phyloP scores from a whole-genome alignment of 2,888 invertebrate species.

The Nyleta sp. region DNA sequence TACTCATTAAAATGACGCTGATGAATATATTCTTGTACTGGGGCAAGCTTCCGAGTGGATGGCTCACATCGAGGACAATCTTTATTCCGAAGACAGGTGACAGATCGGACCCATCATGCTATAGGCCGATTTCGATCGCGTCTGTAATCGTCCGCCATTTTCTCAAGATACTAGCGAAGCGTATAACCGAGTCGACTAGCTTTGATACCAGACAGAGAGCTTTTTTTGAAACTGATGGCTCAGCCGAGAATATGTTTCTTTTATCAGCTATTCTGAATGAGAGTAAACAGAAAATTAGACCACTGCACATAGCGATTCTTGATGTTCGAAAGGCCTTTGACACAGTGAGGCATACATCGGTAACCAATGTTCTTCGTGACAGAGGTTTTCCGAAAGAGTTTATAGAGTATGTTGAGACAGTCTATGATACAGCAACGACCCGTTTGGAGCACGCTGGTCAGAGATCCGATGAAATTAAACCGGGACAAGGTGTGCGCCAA shows the following conservation, averaged over 20 bases:
- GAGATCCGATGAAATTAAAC: background rate
- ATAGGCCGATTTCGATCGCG: too few species aligned
- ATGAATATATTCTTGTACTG: too few species aligned
- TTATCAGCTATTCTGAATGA: slow-evolving; percentile 2
- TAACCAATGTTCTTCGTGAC: background rate
- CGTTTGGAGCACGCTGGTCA: too few species aligned
- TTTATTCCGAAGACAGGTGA: too few species aligned
- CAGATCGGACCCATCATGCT: too few species aligned
- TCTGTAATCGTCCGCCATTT: slow-evolving; percentile 44
- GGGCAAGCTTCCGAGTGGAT: too few species aligned
- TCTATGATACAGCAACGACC: slow-evolving; percentile 30
- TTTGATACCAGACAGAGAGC: slow-evolving; percentile 63
- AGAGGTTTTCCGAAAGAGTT: slow-evolving; percentile 37
- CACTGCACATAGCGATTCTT: background rate
- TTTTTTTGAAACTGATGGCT: slow-evolving; percentile 63
- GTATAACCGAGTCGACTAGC: background rate
- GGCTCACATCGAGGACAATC: too few species aligned
- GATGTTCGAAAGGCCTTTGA: slow-evolving; percentile 63
- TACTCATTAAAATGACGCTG: too few species aligned
- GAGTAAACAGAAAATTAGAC: background rate
- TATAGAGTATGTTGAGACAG: slow-evolving; percentile 26
- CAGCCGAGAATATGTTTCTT: slow-evolving; percentile 63
- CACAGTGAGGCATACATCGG: slow-evolving; percentile 45
- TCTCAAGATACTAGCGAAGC: slow-evolving; percentile 39
- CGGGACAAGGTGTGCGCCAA: slow-evolving; percentile 9